These are phyloP conservation scores for Bolinopsis microptera DNA, from an alignment of 37 sponge, comb jelly and placozoan species.

Conservation along the genomic window DNA sequence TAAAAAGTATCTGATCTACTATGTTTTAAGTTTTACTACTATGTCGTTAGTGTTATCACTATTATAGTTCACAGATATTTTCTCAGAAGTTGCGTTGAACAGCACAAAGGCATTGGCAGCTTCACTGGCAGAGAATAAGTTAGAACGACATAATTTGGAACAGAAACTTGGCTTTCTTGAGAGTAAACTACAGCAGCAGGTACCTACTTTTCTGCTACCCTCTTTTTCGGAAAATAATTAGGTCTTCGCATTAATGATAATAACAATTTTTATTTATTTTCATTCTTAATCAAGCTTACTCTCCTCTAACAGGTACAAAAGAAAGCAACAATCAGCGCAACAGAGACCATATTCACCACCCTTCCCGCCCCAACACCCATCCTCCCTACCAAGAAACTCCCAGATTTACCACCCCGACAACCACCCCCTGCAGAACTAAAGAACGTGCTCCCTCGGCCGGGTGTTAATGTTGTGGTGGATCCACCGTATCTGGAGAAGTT, in stretches of 20 bases:
- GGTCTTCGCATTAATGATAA: too few species aligned
- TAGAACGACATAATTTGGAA: background rate
- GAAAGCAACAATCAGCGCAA: background rate
- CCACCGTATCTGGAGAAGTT: background rate
- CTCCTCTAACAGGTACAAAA: conserved; percentile 1
- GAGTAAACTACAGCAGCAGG: conserved; percentile 26
- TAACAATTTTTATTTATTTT: too few species aligned
- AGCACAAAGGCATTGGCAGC: background rate
- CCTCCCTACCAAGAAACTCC: background rate
- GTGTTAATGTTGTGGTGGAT: background rate
- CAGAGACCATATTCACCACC: background rate
- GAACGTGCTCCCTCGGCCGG: background rate
- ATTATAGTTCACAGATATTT: too few species aligned
- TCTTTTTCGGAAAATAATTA: background rate
- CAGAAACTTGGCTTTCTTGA: conserved; percentile 20
- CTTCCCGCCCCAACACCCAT: background rate
- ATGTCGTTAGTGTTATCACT: too few species aligned
- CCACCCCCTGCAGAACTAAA: background rate
- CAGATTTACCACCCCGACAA: background rate
- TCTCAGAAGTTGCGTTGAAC: background rate
- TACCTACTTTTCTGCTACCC: background rate
- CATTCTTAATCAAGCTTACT: too few species aligned
- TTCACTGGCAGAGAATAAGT: conserved; percentile 14
- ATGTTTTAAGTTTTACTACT: too few species aligned
- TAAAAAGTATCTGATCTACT: too few species aligned